These are phyloP conservation scores for Mycetomoellerius zeteki DNA, from an alignment of 1,140 invertebrate genomes.

Conservation along the genomic window DNA sequence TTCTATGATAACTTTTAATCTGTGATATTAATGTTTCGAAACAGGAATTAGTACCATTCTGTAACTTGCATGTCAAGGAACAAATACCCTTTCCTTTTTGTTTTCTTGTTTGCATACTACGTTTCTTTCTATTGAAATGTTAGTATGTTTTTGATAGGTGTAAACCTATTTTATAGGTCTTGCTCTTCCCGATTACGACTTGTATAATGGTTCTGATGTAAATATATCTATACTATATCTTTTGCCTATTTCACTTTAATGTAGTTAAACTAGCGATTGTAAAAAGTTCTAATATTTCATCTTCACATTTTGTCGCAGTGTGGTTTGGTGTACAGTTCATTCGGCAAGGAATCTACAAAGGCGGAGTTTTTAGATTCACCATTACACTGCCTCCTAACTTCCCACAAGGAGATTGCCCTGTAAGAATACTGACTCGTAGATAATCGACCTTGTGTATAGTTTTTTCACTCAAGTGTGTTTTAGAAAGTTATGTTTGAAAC, in stretches of 20 bases:
- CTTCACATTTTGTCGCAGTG: constrained; percentile 88
- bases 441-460: not conserved
- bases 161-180: constrained; percentile 71
- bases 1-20: not conserved
- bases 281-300: constrained; percentile 28
- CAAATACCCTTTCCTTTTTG: not conserved
- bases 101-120: not conserved
- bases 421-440: constrained; percentile 86
- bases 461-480: constrained; percentile 79
- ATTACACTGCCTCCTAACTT: constrained; percentile 95
- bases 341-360: constrained; percentile 94
- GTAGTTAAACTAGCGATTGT: not conserved
- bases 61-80: not conserved
- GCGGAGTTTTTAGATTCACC: constrained; percentile 96
- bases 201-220: constrained; percentile 72
- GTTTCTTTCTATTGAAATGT: constrained; percentile 27
- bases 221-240: constrained; percentile 70
- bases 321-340: constrained; percentile 98
- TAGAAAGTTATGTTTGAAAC: constrained; percentile 95
- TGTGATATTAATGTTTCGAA: not conserved
- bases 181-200: constrained; percentile 71
- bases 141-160: constrained; percentile 47
- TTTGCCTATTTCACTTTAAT: constrained; percentile 54
- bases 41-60: not conserved
- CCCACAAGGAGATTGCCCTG: constrained; percentile 94